phyloP scores from a whole-genome alignment of 2,888 invertebrate genomes.

The Aspidiotus destructor region DNA sequence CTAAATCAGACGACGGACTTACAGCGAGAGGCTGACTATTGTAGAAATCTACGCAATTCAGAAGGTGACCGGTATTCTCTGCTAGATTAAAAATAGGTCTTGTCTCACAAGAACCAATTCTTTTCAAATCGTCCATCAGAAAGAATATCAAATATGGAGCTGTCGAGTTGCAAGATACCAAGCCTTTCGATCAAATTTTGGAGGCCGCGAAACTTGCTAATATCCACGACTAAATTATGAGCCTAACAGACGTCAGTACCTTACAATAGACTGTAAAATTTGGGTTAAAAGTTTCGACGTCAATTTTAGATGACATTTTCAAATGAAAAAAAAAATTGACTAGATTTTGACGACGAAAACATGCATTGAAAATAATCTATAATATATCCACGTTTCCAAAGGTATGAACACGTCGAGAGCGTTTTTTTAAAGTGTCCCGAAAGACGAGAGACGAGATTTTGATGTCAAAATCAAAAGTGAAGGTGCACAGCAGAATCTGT shows the following conservation, averaged over 20 bases:
- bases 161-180: conserved; percentile 35
- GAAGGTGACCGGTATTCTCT: conserved; percentile 21
- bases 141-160: conserved; percentile 47
- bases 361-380: too few relatives aligned
- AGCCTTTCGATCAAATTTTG: conserved; percentile 47
- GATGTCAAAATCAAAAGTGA: too few relatives aligned
- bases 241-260: conserved; percentile 43
- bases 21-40: conserved; percentile 4
- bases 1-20: background rate
- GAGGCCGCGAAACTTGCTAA: conserved; percentile 44
- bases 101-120: conserved; percentile 35
- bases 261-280: background rate
- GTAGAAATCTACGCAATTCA: conserved; percentile 13
- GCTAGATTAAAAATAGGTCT: conserved; percentile 30
- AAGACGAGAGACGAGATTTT: too few relatives aligned
- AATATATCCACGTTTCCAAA: too few relatives aligned
- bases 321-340: too few relatives aligned
- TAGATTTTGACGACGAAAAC: too few relatives aligned
- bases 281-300: background rate
- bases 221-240: conserved; percentile 46
- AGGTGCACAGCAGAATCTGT: too few relatives aligned
- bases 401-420: too few relatives aligned
- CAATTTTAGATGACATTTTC: conserved; percentile 9
- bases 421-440: too few relatives aligned
- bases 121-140: conserved; percentile 35